Percentiles rank a stretch among this genome's conserved stretches.
Conservation (phyloP, 2,888 invertebrate species). For the Epinotia nisella region DNA sequence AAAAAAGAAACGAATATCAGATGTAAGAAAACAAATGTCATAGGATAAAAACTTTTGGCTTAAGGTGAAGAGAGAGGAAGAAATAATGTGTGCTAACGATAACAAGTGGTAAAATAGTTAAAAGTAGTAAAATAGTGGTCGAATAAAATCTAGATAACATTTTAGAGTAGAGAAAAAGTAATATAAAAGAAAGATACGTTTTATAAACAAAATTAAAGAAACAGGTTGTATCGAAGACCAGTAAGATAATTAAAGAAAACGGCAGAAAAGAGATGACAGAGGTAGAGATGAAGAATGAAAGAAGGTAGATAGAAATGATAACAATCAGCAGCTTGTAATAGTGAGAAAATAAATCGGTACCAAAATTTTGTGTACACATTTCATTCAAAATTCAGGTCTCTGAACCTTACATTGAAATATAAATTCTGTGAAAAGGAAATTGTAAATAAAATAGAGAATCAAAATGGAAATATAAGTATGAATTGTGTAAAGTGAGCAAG, state of each 20-base stretch:
- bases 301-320: neutral
- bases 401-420: neutral
- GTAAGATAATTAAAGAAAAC: neutral
- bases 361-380: too few relatives aligned
- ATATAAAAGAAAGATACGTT: neutral
- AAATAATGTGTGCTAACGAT: neutral
- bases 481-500: too few relatives aligned
- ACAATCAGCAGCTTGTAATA: too few relatives aligned
- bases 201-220: too few relatives aligned
- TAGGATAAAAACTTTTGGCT: neutral
- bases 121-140: neutral
- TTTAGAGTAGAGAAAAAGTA: neutral
- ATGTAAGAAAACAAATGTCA: neutral
- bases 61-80: too few relatives aligned
- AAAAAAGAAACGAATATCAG: neutral
- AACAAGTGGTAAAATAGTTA: neutral
- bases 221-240: neutral
- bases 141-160: neutral
- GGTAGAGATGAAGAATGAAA: neutral
- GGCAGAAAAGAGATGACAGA: neutral
- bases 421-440: neutral
- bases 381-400: too few relatives aligned
- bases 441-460: neutral
- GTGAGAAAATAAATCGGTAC: too few relatives aligned
- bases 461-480: too few relatives aligned